A percentile compares a stretch with the other conserved stretches of the same genome.
Conservation (phyloP, 2,797 vertebrate genomes). For the Peromyscus attwateri region DNA sequence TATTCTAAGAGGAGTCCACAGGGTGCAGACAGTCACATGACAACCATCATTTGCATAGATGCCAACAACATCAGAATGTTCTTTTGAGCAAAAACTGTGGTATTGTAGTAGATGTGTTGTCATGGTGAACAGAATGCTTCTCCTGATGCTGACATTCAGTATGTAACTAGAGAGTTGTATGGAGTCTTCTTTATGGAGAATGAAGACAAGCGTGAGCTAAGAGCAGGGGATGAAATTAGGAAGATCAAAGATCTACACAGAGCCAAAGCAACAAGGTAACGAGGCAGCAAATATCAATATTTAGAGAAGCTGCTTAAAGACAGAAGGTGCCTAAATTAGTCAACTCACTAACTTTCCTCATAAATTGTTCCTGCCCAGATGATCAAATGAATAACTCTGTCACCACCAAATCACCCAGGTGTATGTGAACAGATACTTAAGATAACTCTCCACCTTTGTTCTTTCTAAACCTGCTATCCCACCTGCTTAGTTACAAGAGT, state of each 20-base stretch:
- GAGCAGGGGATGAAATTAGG: not conserved
- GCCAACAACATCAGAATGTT: not conserved
- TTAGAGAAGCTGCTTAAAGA: not conserved
- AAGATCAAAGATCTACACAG: not conserved
- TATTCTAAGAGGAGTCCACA: not conserved
- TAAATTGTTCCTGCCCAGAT: not conserved
- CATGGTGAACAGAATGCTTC: not conserved
- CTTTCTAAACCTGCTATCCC: not conserved
- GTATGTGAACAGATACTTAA: not conserved
- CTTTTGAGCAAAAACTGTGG: not conserved
- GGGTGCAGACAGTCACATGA: not conserved
- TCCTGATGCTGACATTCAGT: not conserved
- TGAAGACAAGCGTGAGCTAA: not conserved
- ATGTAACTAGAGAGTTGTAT: not conserved
- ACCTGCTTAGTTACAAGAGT: not conserved
- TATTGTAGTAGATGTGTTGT: not conserved
- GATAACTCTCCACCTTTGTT: not conserved
- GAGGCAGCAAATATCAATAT: not conserved
- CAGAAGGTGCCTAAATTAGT: not conserved
- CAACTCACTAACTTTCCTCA: not conserved
- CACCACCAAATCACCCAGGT: not conserved
- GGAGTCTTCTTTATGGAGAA: not conserved
- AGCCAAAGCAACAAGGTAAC: not conserved
- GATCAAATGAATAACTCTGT: not conserved
- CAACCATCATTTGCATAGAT: not conserved